A percentile compares a stretch with the other conserved stretches of the same genome.
phyloP scores from a whole-genome alignment of 2,797 vertebrate species.

The Chaetophractus vellerosus region DNA sequence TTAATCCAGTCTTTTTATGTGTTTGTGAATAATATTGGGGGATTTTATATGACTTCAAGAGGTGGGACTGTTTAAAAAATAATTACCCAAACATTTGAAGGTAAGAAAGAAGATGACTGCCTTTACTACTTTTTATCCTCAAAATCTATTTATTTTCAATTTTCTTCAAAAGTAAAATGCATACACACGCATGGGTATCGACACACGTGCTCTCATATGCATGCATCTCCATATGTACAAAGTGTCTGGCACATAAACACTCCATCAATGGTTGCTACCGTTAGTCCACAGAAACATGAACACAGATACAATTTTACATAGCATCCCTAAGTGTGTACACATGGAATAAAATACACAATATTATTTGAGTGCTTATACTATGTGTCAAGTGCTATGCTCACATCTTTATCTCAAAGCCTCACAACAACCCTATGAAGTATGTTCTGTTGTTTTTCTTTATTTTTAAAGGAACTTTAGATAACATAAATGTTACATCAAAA shows the following conservation, averaged over 20 bases:
- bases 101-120: no score
- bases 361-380: background rate
- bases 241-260: slow-evolving; percentile 36
- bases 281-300: slow-evolving; percentile 45
- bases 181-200: background rate
- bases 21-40: no score
- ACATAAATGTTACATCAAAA: no score
- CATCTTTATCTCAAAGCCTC: background rate
- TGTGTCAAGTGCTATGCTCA: background rate
- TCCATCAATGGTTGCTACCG: background rate
- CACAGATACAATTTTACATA: background rate
- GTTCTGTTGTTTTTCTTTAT: background rate
- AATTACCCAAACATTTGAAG: no score
- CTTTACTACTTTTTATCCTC: background rate
- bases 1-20: no score
- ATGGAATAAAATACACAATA: background rate
- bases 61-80: no score
- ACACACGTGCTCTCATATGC: background rate
- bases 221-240: background rate
- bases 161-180: slow-evolving; percentile 47
- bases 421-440: rapidly evolving
- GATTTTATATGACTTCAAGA: no score
- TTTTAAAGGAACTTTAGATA: no score
- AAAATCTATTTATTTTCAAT: slow-evolving; percentile 1
- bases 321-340: background rate